phyloP scores from a whole-genome alignment of 2,888 invertebrate genomes.

The Sympetrum striolatum region DNA sequence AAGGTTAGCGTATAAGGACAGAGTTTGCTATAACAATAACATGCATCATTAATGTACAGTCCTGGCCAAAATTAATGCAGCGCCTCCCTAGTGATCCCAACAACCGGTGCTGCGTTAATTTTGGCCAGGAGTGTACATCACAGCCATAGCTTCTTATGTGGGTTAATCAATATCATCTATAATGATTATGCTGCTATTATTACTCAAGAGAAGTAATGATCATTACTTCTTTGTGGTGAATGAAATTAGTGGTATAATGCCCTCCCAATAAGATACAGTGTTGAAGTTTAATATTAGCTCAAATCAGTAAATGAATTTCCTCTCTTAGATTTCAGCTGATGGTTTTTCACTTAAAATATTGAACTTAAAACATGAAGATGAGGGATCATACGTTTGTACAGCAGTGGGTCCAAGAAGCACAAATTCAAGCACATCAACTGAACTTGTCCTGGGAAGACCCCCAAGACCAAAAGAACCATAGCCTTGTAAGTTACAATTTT shows the following conservation, averaged over 20 bases:
- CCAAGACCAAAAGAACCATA: slow-evolving; percentile 2
- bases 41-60: no score
- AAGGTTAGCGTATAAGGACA: background rate
- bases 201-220: no score
- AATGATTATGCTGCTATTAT: no score
- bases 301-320: background rate
- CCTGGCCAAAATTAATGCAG: no score
- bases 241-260: no score
- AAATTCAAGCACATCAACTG: background rate
- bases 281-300: background rate
- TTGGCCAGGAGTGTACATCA: no score
- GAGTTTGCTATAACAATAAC: background rate
- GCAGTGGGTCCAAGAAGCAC: background rate
- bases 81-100: no score
- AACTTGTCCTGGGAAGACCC: background rate
- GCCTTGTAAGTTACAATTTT: background rate
- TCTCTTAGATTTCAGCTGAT: background rate
- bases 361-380: background rate
- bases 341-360: background rate
- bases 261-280: no score
- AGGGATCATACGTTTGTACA: background rate
- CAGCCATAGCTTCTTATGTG: no score
- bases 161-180: no score
- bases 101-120: no score
- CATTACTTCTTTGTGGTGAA: no score